phyloP scores from a whole-genome alignment of 2,113 vertebrate genomes.

The Propithecus coquereli region DNA sequence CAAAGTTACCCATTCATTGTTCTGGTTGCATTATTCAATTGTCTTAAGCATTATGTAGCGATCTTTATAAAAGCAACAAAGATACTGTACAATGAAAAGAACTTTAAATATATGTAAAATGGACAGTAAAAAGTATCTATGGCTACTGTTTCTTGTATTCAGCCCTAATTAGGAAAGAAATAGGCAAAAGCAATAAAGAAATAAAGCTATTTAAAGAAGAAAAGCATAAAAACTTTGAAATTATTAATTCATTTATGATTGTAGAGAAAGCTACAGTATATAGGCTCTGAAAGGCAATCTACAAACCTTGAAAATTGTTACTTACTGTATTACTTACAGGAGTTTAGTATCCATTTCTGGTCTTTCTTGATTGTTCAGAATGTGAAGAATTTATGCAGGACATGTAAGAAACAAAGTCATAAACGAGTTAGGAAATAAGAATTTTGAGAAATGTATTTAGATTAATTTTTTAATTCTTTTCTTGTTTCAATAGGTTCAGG shows the following conservation, averaged over 20 bases:
- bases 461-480: not conserved
- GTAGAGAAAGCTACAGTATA: not conserved
- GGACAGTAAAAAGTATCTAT: not conserved
- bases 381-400: not conserved
- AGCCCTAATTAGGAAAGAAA: not conserved
- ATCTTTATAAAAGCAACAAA: not conserved
- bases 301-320: not conserved
- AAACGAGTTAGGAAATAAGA: not conserved
- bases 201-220: not conserved
- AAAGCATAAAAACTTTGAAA: not conserved
- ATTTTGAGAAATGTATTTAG: not conserved
- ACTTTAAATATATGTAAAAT: not conserved
- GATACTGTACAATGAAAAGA: not conserved
- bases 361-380: not conserved
- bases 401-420: not conserved
- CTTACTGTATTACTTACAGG: not conserved
- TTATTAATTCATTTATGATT: not conserved
- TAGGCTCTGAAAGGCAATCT: not conserved
- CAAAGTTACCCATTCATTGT: not conserved
- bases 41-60: not conserved
- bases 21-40: not conserved
- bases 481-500: no score
- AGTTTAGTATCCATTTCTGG: not conserved
- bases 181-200: not conserved
- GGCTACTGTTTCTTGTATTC: not conserved